Evolutionary conservation across 2,888 invertebrate genomes (phyloP).

Genomic region (Pharmacophagus antenor): DNA sequence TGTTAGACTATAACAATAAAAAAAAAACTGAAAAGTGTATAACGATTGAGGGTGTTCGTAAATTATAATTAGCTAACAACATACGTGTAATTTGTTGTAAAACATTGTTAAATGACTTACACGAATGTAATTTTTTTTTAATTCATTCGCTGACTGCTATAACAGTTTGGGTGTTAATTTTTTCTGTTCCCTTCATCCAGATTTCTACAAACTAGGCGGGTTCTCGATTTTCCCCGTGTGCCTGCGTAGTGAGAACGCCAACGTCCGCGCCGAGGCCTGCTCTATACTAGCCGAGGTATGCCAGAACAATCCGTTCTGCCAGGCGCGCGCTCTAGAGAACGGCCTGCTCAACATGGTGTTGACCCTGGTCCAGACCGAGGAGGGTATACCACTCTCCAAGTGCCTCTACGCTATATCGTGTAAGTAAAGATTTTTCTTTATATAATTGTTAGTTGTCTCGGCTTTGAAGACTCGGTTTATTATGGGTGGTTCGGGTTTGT

Average conservation of each 20-base stretch:
- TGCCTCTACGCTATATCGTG: constrained; percentile 90
- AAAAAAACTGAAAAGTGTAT: too few species aligned
- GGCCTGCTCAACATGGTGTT: constrained; percentile 84
- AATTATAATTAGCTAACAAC: too few species aligned
- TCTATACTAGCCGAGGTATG: constrained; percentile 88
- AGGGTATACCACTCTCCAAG: constrained; percentile 82
- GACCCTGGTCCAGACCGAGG: constrained; percentile 80
- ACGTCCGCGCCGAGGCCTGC: constrained; percentile 83
- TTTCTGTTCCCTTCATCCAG: constrained; percentile 73
- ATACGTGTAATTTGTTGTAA: too few species aligned
- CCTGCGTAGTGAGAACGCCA: constrained; percentile 81
- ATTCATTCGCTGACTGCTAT: neutral
- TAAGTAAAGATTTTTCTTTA: too few species aligned
- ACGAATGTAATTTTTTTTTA: neutral
- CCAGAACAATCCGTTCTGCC: constrained; percentile 93
- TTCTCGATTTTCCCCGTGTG: constrained; percentile 86
- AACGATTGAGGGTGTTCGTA: too few species aligned
- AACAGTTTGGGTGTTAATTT: neutral
- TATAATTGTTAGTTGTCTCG: too few species aligned
- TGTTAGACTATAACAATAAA: too few species aligned
- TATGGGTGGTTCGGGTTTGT: too few species aligned
- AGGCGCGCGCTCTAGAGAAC: constrained; percentile 84
- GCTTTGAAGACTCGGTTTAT: too few species aligned
- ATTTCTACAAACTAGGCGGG: constrained; percentile 92
- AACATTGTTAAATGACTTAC: too few species aligned